Evolutionary conservation across 2,113 vertebrate genomes (phyloP), one percentile per base, ranked within the genome.

Genomic region (Aleadryas rufinucha): DNA sequence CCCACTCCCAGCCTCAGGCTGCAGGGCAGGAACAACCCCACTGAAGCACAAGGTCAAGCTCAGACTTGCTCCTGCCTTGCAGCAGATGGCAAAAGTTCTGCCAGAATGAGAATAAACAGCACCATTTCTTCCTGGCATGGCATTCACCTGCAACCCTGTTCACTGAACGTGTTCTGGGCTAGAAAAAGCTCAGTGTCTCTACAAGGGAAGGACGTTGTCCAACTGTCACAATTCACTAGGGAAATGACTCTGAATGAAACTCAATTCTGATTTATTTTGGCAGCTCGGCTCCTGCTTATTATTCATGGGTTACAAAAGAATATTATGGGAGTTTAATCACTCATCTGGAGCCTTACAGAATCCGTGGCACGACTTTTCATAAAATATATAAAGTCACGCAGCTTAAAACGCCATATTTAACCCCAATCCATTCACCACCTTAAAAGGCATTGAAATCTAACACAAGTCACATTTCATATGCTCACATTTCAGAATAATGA

Each of bases 21-120:
- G 20, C 78, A 50, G 45, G 61, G 76, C 77, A 69, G 78, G n/a
- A 28, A 78, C 74, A 53, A 16, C 92, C 71, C 69, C 22, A 30
- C 10, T 47, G 27, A 61, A 79, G 63, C 59, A 88, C 71, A 24
- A 95, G 85, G 90, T 90, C 86, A 26, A 65, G 81, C 93, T 94
- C 47, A 22, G 96, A 87, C 60, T 33, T 22, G 84, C 92, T 92
- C 72, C 88, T 94, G 84, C 68, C 87, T 85, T 19, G 93, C 52
- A 93, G 96, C 93, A 97, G 95, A 96, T 96, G 95, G 97, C 83
- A 87, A 65, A 93, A 94, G 89, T 79, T 42, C 64, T 13, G 76
- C 89, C 96, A 94, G 84, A 69, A 93, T 41, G 88, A 94, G 53
- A 97, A 96, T 61, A 82, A 96, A 87, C 61, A 74, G 84, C 93